Conservation (phyloP, 2,888 invertebrate species). For the Chaetogeoica ovagalla region DNA sequence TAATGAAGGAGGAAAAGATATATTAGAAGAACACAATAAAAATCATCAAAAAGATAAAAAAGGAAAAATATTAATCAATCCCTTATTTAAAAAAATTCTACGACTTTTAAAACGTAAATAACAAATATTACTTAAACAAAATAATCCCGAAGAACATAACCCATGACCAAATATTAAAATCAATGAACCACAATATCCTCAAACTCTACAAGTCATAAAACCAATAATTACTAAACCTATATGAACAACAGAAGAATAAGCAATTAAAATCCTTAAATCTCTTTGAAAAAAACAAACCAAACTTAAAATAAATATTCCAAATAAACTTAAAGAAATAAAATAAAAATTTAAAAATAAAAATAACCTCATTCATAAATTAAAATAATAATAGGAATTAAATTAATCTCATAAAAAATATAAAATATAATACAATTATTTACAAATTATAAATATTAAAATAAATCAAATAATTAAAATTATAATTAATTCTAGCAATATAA, state of each 20-base stretch:
- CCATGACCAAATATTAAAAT: constrained; percentile 35
- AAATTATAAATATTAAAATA: constrained; percentile 10
- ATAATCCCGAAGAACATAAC: constrained; percentile 35
- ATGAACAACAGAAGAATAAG: constrained; percentile 32
- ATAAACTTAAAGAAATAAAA: constrained; percentile 11
- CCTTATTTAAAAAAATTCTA: constrained; percentile 26
- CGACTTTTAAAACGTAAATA: constrained; percentile 31
- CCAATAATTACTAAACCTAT: constrained; percentile 32
- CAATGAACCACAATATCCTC: constrained; percentile 18
- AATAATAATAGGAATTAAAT: constrained; percentile 39
- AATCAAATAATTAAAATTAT: background rate
- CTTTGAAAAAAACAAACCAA: constrained; percentile 20
- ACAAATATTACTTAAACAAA: constrained; percentile 37
- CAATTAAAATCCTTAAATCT: constrained; percentile 29
- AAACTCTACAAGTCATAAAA: constrained; percentile 7
- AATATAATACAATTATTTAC: constrained; percentile 7
- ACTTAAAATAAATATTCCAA: constrained; percentile 4
- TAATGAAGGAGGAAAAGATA: constrained; percentile 37
- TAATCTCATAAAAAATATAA: constrained; percentile 41
- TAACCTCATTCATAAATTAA: constrained; percentile 37
- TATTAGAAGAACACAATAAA: constrained; percentile 38
- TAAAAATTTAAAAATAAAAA: constrained; percentile 4
- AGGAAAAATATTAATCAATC: constrained; percentile 36
- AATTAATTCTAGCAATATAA: background rate
- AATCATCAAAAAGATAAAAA: constrained; percentile 36